Evolutionary conservation across 2,113 vertebrate species (phyloP).

Genomic region (Psittacara wagleri): DNA sequence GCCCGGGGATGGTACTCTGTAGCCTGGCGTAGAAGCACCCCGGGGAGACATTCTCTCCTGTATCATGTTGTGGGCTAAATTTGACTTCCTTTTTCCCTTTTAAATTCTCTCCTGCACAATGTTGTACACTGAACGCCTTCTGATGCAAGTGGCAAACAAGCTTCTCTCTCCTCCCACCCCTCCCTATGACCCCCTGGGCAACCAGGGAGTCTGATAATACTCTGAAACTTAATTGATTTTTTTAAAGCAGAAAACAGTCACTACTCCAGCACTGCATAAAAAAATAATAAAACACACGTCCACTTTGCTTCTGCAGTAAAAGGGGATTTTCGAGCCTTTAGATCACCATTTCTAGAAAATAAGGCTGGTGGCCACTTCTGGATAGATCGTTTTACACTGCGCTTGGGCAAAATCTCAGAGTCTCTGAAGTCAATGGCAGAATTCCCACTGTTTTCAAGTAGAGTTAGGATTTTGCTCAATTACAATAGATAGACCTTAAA

Average conservation of each 20-base stretch:
- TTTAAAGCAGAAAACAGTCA: background rate
- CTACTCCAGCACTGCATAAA: background rate
- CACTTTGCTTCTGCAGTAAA: background rate
- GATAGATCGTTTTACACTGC: background rate
- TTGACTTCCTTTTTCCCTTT: background rate
- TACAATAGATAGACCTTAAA: slow-evolving; percentile 54
- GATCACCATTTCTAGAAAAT: background rate
- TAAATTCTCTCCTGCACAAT: background rate
- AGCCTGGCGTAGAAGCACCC: slow-evolving; percentile 45
- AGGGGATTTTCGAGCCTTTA: background rate
- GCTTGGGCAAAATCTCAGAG: slow-evolving; percentile 1
- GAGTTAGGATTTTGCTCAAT: slow-evolving; percentile 22
- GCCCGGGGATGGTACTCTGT: slow-evolving; percentile 61
- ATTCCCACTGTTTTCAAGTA: slow-evolving; percentile 32
- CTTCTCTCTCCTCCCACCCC: background rate
- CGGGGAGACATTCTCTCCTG: slow-evolving; percentile 59
- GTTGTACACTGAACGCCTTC: background rate
- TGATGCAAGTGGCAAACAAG: background rate
- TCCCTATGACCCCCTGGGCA: background rate
- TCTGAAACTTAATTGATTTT: background rate
- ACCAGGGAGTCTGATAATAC: background rate
- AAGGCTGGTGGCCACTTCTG: background rate
- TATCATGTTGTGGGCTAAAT: background rate
- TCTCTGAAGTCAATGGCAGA: slow-evolving; percentile 11
- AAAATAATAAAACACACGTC: background rate